Evolutionary conservation across 2,797 vertebrate species (phyloP).

Genomic region (Astyanax mexicanus): DNA sequence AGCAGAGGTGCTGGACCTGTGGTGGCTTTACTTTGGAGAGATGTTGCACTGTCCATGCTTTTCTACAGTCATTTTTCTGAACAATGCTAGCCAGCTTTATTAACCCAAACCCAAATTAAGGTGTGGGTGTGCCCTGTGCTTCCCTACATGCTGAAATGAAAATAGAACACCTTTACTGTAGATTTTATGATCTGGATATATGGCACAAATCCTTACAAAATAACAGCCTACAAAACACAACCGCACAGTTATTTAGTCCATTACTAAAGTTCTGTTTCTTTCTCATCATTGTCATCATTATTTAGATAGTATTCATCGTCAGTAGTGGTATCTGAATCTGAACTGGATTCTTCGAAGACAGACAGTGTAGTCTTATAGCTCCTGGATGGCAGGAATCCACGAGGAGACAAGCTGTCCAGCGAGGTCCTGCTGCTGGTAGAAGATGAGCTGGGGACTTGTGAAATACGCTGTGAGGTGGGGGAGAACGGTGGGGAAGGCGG

Average conservation of each 20-base stretch:
- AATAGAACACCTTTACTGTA: not conserved
- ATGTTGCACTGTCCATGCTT: too few species aligned
- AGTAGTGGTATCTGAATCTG: conserved; percentile 86
- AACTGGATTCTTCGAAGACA: conserved; percentile 82
- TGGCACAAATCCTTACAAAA: conserved; percentile 16
- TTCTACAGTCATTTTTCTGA: too few species aligned
- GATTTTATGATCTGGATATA: conserved; percentile 11
- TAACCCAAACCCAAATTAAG: too few species aligned
- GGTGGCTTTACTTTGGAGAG: too few species aligned
- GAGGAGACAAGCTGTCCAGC: conserved; percentile 71
- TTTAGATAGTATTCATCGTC: conserved; percentile 95
- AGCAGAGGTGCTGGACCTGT: too few species aligned
- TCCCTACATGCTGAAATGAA: too few species aligned
- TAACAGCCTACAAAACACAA: not conserved
- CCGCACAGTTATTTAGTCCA: not conserved
- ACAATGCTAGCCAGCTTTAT: too few species aligned
- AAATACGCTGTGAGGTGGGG: conserved; percentile 68
- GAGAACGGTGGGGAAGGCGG: conserved; percentile 75
- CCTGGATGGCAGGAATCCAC: conserved; percentile 67
- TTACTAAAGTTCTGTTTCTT: conserved; percentile 91
- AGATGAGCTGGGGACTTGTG: conserved; percentile 68
- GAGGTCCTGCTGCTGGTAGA: conserved; percentile 63
- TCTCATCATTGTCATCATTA: conserved; percentile 76
- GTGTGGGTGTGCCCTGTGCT: too few species aligned
- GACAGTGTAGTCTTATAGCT: conserved; percentile 71